phyloP scores from a whole-genome alignment of 2,113 vertebrate species.

The Indicator maculatus region DNA sequence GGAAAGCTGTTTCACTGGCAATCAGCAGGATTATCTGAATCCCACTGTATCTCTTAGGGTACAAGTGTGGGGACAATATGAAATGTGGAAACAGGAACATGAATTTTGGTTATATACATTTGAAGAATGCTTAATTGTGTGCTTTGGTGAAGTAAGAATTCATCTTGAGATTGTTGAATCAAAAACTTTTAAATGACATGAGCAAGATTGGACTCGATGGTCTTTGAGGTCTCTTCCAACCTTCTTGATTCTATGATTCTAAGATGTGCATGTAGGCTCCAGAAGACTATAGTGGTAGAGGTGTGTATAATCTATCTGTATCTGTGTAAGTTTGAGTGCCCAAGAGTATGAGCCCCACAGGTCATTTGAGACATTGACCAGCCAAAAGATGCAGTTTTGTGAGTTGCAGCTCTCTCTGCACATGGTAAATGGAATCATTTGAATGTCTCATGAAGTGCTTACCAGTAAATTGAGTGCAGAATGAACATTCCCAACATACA shows the following conservation, averaged over 20 bases:
- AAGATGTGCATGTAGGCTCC: too few relatives aligned
- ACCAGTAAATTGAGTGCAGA: background rate
- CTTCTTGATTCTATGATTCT: too few relatives aligned
- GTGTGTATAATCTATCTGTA: background rate
- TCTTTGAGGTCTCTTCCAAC: too few relatives aligned
- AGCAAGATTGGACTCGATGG: too few relatives aligned
- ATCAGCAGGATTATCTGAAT: background rate
- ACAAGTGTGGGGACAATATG: background rate
- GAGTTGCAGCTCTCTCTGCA: background rate
- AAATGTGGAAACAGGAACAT: background rate
- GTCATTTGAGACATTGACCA: background rate
- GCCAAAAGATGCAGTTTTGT: background rate
- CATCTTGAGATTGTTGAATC: background rate
- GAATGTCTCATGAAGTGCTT: background rate
- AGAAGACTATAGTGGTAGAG: background rate
- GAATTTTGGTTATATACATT: rapidly evolving
- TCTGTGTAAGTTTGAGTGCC: rapidly evolving
- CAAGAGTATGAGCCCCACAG: background rate
- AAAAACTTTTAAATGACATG: background rate
- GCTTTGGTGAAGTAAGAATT: background rate
- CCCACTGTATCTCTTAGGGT: background rate
- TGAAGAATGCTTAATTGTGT: background rate
- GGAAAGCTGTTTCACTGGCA: background rate
- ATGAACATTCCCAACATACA: background rate
- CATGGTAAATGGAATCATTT: too few relatives aligned